Percentiles rank a stretch among this genome's conserved stretches.
Conservation (phyloP, 2,888 invertebrate genomes). For the Chironomus riparius region DNA sequence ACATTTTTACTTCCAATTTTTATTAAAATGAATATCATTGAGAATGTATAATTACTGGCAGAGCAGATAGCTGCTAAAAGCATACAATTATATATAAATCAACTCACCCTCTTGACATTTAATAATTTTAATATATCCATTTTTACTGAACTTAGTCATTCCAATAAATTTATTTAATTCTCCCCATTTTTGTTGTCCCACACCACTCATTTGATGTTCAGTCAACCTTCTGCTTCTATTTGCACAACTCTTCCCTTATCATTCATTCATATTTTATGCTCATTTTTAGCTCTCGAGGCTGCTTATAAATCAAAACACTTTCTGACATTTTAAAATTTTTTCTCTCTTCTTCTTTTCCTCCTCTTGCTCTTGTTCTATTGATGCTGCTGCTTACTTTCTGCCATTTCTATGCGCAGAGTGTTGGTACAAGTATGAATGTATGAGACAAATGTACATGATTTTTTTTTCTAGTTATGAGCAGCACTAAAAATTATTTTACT, state of each 20-base stretch:
- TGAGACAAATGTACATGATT: not conserved
- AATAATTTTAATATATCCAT: no score
- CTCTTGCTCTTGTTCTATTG: not conserved
- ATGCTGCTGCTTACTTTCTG: no score
- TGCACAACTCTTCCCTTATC: not conserved
- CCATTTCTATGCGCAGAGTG: not conserved
- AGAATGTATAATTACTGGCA: no score
- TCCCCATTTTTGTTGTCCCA: not conserved
- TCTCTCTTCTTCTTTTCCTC: not conserved
- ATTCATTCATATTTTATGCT: conserved; percentile 24
- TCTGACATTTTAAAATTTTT: conserved; percentile 25
- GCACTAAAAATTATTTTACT: not conserved
- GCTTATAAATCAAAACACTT: conserved; percentile 22
- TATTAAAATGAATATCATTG: no score
- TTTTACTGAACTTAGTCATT: no score
- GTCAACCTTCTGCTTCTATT: not conserved
- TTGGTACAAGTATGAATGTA: not conserved
- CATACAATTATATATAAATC: no score
- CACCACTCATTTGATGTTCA: not conserved
- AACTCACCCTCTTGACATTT: no score
- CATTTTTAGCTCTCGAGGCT: conserved; percentile 22
- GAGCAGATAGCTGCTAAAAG: no score
- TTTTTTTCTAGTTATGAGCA: no score
- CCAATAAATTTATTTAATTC: no score
- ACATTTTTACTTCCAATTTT: no score